phyloP scores from a whole-genome alignment of 2,888 invertebrate species.

The Agrotis segetum region DNA sequence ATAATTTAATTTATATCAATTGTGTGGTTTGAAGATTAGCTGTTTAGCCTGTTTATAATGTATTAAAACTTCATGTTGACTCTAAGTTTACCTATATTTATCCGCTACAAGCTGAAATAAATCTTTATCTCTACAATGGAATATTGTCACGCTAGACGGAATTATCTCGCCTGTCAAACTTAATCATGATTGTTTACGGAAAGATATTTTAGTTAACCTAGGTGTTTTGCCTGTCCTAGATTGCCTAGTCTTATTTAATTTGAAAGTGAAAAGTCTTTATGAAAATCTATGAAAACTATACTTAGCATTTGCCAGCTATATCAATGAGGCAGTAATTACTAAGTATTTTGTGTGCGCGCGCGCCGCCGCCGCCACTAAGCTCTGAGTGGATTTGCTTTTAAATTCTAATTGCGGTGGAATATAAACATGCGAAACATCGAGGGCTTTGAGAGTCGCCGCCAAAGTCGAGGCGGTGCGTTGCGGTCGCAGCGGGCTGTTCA shows the following conservation, averaged over 20 bases:
- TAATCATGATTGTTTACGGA: not conserved
- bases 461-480: constrained; percentile 13
- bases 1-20: no score
- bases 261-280: not conserved
- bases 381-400: constrained; percentile 42
- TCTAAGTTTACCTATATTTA: no score
- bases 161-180: not conserved
- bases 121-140: no score
- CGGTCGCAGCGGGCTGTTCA: constrained; percentile 20
- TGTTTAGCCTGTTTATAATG: no score
- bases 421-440: constrained; percentile 30
- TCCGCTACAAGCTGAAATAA: no score
- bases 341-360: constrained; percentile 8
- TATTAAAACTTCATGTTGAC: no score
- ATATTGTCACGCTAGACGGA: no score
- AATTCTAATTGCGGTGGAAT: constrained; percentile 54
- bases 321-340: constrained; percentile 26
- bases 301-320: constrained; percentile 1
- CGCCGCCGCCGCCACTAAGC: constrained; percentile 12
- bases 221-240: no score
- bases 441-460: constrained; percentile 30
- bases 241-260: no score
- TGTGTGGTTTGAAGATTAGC: no score
- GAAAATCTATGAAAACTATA: not conserved
- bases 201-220: no score